Evolutionary conservation across 2,888 invertebrate genomes (phyloP).

Genomic region (Phlogophora meticulosa): DNA sequence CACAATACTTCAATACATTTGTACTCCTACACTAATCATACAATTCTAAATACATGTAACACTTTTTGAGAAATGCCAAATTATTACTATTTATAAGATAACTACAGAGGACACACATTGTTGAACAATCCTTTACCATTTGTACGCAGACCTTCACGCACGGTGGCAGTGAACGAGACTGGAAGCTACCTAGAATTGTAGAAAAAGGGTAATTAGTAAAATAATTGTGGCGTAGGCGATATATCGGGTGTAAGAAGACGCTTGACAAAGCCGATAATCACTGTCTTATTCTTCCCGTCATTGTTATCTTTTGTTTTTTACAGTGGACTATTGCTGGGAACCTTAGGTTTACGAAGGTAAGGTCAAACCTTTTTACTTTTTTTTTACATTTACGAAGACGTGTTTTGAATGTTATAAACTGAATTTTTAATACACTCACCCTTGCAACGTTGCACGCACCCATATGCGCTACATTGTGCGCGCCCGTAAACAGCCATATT

Average conservation of each 20-base stretch:
- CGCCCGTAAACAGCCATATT: too few relatives aligned
- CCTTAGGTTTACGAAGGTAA: too few relatives aligned
- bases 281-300: too few relatives aligned
- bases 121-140: conserved; percentile 31
- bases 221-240: background rate
- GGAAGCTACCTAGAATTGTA: conserved; percentile 55
- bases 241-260: background rate
- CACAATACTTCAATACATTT: conserved; percentile 64
- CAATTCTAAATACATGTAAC: conserved; percentile 39
- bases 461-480: too few relatives aligned
- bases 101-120: conserved; percentile 42
- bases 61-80: conserved; percentile 64
- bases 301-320: too few relatives aligned
- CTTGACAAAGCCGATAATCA: background rate
- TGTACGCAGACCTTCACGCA: conserved; percentile 26
- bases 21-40: conserved; percentile 55
- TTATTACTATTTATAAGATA: conserved; percentile 44
- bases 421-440: too few relatives aligned
- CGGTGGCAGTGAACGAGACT: conserved; percentile 10
- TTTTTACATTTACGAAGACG: too few relatives aligned
- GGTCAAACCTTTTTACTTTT: too few relatives aligned
- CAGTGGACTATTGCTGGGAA: too few relatives aligned
- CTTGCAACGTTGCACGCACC: too few relatives aligned
- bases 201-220: conserved; percentile 10
- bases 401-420: too few relatives aligned